Evolutionary conservation across 1,140 invertebrate genomes (phyloP).

Genomic region (Scylla paramamosain): DNA sequence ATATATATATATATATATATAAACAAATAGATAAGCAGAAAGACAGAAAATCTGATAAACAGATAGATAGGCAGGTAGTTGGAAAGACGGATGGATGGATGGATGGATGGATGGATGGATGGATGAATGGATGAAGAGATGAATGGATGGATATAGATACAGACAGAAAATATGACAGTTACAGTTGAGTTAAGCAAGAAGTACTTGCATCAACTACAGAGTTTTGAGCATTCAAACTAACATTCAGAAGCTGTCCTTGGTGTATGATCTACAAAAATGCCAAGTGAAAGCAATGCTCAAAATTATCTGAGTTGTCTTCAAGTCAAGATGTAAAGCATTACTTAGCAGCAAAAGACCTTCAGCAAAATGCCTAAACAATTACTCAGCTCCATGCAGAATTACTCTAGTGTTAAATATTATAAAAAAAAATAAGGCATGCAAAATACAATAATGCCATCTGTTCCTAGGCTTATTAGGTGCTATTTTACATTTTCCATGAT

Average conservation of each 20-base stretch:
- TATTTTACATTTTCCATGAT: neutral
- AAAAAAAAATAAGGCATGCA: neutral
- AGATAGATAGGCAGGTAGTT: neutral
- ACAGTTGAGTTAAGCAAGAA: no score
- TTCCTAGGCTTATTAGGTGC: neutral
- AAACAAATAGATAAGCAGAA: neutral
- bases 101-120: no score
- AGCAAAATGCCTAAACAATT: neutral
- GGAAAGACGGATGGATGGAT: no score
- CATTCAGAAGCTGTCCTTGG: neutral
- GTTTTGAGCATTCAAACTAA: neutral
- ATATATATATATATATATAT: slow-evolving; percentile 48
- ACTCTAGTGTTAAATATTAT: neutral
- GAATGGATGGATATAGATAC: no score
- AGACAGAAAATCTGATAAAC: neutral
- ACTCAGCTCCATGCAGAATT: neutral
- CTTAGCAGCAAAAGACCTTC: neutral
- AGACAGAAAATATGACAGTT: no score
- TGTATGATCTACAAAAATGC: neutral
- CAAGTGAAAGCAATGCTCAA: neutral
- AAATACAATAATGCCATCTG: neutral
- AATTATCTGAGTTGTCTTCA: no score
- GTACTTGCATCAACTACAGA: neutral
- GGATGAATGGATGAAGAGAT: no score
- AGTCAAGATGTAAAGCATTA: neutral